Evolutionary conservation across 2,888 invertebrate genomes (phyloP).

Genomic region (Calephelis perditalis): DNA sequence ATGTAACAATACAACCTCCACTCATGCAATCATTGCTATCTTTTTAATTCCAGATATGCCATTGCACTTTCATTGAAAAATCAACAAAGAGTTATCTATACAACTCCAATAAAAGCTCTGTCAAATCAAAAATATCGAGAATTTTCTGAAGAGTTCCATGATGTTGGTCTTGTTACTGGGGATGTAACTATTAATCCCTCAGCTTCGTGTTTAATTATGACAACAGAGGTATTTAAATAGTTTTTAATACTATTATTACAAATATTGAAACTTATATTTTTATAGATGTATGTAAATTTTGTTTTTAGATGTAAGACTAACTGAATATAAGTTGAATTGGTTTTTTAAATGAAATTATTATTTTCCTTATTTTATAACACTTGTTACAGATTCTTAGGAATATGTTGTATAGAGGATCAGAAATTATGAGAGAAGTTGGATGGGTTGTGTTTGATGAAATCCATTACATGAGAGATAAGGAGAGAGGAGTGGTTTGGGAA

Average conservation of each 20-base stretch:
- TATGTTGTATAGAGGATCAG: slow-evolving; percentile 98
- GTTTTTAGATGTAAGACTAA: no score
- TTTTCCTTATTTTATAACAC: neutral
- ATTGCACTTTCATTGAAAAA: slow-evolving; percentile 95
- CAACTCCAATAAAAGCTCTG: slow-evolving; percentile 99
- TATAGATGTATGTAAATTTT: no score
- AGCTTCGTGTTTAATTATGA: slow-evolving; percentile 99
- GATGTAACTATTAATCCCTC: slow-evolving; percentile 99
- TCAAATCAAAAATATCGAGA: slow-evolving; percentile 99
- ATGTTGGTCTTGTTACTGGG: slow-evolving; percentile 98
- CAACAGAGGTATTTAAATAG: slow-evolving; percentile 89
- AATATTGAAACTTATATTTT: no score
- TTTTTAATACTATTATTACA: neutral
- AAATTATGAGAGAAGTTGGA: slow-evolving; percentile 99
- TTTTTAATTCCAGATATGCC: slow-evolving; percentile 82
- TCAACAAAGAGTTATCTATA: slow-evolving; percentile 99
- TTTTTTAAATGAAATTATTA: neutral
- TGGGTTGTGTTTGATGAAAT: slow-evolving; percentile 99
- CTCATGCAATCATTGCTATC: no score
- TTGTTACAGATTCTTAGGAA: slow-evolving; percentile 91
- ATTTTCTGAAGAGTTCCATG: slow-evolving; percentile 97
- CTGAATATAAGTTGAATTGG: neutral
- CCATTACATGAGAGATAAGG: slow-evolving; percentile 99
- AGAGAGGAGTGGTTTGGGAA: slow-evolving; percentile 99
- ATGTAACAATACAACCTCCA: no score